Evolutionary conservation across 2,113 vertebrate species (phyloP), one percentile per base, ranked within the genome.

Genomic region (Siniperca chuatsi): DNA sequence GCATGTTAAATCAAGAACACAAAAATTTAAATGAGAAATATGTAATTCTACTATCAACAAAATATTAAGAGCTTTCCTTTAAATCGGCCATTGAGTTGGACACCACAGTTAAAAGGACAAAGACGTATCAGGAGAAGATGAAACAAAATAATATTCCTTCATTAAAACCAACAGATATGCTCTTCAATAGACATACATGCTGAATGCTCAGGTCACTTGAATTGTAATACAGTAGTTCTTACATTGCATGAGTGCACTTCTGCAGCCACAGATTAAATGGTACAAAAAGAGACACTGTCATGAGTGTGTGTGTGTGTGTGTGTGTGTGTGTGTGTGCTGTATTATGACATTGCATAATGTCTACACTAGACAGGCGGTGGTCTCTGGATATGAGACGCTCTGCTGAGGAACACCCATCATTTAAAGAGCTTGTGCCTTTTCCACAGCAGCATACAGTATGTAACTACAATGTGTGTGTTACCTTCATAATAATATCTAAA

Each of bases 1-100:
- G 95, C 95, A 95, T 95, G 94, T 95, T 94, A 89, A 91, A 93
- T 74, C 58, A 90, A 87, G 7, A 66, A 76, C 16, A 90, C 25
- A 78, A 18, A 86, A 71, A 69, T 54, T 40, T 64, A 73, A 58
- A 68, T 2, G 15, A 58, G 5, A 77, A 87, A 82, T 68, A 55
- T 77, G 67, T 69, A 29, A 75, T 44, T 85, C 85, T 61, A 65
- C 25, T 61, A 73, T 79, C 8, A 61, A 79, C 25, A 79, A 73
- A 69, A 71, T 37, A 73, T 42, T 61, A 75, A 76, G 84, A 87
- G 86, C 33, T 86, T 77, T 25, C 74, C 65, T 88, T 81, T 61
- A 60, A 82, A 69, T 75, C 61, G 48, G 67, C 68, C 35, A 50
- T 55, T 42, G 15, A 61, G 52, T 78, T 80, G 69, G 55, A 67